Evolutionary conservation across 2,888 invertebrate genomes (phyloP).

Genomic region (Himalopsyche japonica): DNA sequence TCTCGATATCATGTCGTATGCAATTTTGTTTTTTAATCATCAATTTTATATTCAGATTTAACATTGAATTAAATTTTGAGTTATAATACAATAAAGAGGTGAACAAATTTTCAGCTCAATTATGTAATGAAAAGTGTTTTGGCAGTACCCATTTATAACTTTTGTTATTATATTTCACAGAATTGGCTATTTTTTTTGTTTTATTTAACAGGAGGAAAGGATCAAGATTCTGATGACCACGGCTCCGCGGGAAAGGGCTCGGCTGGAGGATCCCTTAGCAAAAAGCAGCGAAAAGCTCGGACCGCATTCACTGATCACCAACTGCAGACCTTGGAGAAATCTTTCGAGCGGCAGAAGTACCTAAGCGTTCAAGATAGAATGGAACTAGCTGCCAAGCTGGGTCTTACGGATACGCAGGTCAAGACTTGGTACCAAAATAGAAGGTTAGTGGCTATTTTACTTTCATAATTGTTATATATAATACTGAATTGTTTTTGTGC

Average conservation of each 20-base stretch:
- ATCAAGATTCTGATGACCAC: constrained; percentile 73
- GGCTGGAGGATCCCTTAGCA: constrained; percentile 63
- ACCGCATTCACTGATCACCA: constrained; percentile 99
- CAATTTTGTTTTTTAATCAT: too few species aligned
- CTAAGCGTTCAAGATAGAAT: constrained; percentile 96
- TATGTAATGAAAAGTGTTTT: too few species aligned
- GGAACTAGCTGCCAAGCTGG: constrained; percentile 95
- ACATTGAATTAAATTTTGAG: too few species aligned
- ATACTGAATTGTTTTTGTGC: too few species aligned
- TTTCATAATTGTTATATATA: too few species aligned
- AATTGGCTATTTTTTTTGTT: not conserved
- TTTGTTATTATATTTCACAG: constrained; percentile 1
- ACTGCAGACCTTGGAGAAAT: constrained; percentile 93
- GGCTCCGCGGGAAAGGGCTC: constrained; percentile 56
- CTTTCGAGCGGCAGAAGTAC: constrained; percentile 96
- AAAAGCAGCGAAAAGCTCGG: constrained; percentile 95
- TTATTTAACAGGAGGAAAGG: constrained; percentile 74
- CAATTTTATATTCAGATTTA: too few species aligned
- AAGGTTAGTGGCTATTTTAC: constrained; percentile 63
- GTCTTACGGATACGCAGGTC: constrained; percentile 97
- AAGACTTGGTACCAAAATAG: constrained; percentile 99
- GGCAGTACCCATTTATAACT: too few species aligned
- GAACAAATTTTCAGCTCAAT: too few species aligned
- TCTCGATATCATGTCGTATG: too few species aligned
- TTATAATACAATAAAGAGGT: too few species aligned